Base-by-base conservation (phyloP, 2,888 invertebrate species). In the Dolichomitus sp. region DNA sequence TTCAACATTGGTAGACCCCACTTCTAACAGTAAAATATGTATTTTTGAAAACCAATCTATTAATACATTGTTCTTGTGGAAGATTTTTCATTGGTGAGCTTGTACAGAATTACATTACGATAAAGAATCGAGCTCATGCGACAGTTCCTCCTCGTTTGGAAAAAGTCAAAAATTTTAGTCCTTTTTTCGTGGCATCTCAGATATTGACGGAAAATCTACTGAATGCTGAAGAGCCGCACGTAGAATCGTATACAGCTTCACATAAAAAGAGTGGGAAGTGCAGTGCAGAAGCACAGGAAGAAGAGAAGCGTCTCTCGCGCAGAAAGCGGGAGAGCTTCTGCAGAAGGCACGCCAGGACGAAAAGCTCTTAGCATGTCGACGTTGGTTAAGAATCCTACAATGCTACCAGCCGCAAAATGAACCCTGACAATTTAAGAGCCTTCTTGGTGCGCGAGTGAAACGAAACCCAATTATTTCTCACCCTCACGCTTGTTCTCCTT, bases 351-450 rank as follows among this genome's bases (percentile, higher is more conserved):
- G 81, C 81, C 37, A 82, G 85, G 82, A 88, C 86, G 88, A 89
- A 86, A 91, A 92, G 92, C 92, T 92, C 91, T 92, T 90, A 91
- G 90, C 88, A 89, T 89, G 92, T 92, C 92, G 87, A 84, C 84
- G 81, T 86, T 87, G 84, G 87, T 92, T 91, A 89, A 87, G 85
- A 88, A 89, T 88, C 78, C 65, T 72, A 80, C 63, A 17, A 74
- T 37, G 23, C 52, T 81, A 84, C 85, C 69, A 84, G 83, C 85
- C 81, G 77, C 79, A 82, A 88, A 90, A 92, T 91, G 87, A 87
- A 89, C 85, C 84, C 81, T 86, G 92, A 92, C 92, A 90, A 91
- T 90, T 92, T 92, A 90, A 93, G 90, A 91, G 92, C 83, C 75
- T 83, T 80, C 72, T 76, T 54, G 87, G 85, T 84, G n/a, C 84